Evolutionary conservation across 2,888 invertebrate genomes (phyloP).

Genomic region (Hoplodrina ambigua): DNA sequence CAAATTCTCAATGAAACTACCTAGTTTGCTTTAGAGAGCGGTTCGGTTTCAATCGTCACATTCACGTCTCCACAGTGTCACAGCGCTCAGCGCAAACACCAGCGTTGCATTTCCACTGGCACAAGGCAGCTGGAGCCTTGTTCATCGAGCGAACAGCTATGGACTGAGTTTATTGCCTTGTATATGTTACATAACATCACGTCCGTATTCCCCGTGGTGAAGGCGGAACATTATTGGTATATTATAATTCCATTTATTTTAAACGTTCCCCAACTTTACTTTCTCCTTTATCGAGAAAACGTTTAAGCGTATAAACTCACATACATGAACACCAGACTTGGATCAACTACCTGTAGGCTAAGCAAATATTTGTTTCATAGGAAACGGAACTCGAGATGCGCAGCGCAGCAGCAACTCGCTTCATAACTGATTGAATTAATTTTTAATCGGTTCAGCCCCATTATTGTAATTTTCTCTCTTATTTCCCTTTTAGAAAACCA

Average conservation of each 20-base stretch:
- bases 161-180: neutral
- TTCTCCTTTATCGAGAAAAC: neutral
- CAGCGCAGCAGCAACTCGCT: too few relatives aligned
- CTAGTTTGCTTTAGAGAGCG: neutral
- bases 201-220: neutral
- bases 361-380: neutral
- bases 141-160: neutral
- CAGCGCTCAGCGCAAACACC: slow-evolving; percentile 19
- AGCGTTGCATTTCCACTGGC: slow-evolving; percentile 13
- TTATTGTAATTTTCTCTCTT: too few relatives aligned
- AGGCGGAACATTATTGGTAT: neutral
- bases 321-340: neutral
- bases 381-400: too few relatives aligned
- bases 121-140: neutral
- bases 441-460: too few relatives aligned
- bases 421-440: too few relatives aligned
- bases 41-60: slow-evolving; percentile 10
- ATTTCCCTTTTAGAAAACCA: too few relatives aligned
- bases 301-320: neutral
- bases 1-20: neutral
- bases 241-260: too few relatives aligned
- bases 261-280: too few relatives aligned
- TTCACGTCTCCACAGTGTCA: neutral
- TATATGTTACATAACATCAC: neutral
- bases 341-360: neutral